phyloP scores from a whole-genome alignment of 2,888 invertebrate species.

The Bruchidius siliquastri region DNA sequence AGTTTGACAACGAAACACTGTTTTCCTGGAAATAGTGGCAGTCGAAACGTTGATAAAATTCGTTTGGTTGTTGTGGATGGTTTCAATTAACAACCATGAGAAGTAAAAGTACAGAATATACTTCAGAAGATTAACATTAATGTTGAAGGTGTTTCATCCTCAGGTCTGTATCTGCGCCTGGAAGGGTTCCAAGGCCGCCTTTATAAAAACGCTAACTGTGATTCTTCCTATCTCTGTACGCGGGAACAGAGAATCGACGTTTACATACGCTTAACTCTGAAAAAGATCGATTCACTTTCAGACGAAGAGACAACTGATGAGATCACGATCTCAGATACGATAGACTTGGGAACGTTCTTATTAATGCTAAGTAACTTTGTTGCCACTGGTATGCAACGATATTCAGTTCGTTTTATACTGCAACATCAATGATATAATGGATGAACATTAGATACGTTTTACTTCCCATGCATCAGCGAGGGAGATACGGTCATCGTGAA shows the following conservation, averaged over 20 bases:
- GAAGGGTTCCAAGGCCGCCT: not conserved
- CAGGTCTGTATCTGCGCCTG: not conserved
- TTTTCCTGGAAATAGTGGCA: too few species aligned
- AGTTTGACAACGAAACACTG: too few species aligned
- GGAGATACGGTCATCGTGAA: too few species aligned
- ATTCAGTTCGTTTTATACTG: not conserved
- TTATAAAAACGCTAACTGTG: not conserved
- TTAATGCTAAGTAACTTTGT: slow-evolving; percentile 32
- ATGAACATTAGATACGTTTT: not conserved
- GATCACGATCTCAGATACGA: slow-evolving; percentile 38
- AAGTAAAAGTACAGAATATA: too few species aligned
- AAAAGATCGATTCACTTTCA: slow-evolving; percentile 38
- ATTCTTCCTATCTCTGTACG: not conserved
- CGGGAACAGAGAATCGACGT: not conserved
- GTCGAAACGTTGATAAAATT: too few species aligned
- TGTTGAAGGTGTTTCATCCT: too few species aligned
- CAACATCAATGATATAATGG: not conserved
- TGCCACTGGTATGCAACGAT: slow-evolving; percentile 8
- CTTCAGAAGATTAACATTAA: too few species aligned
- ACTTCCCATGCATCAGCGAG: too few species aligned
- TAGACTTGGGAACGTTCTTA: slow-evolving; percentile 39
- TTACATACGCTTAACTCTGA: slow-evolving; percentile 6
- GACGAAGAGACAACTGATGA: slow-evolving; percentile 39
- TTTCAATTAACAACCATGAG: too few species aligned
- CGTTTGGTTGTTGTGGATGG: too few species aligned